Base-by-base conservation (phyloP, 2,888 invertebrate species). In the Therioaphis trifolii region DNA sequence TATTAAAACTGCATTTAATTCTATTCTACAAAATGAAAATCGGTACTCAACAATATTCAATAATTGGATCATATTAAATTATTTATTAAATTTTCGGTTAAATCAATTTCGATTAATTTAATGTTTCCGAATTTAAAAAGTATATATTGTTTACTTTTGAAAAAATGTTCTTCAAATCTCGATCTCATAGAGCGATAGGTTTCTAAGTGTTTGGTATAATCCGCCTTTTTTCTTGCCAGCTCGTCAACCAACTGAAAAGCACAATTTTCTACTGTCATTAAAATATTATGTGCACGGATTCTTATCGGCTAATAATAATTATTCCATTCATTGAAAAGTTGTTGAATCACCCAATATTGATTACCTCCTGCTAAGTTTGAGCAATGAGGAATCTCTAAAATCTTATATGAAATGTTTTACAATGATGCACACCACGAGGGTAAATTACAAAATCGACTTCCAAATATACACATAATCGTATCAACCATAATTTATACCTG, bases 151-250 rank as follows among this genome's bases (percentile, higher is more conserved):
- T 92, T 91, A 95, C 96, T 95, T 92, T 96, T 96, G 85, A 96
- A 92, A 89, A 95, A 95, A 89, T 95, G 94, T 89, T 98, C 97
- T 89, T 97, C 97, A 89, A 96, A 97, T 89, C 96, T 94, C 84
- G 95, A 93, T 88, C 96, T 92, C 91, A 96, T 93, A 87, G 94
- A 91, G 89, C 95, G 95, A 90, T 97, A 96, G 79, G 94, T 92
- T 89, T 96, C 96, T 86, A 97, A 91, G 89, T 94, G 94, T 89
- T 96, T 97, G 89, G 95, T 95, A 90, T 98, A 98, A 89, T 97
- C 97, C 86, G 92, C 91, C 89, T 96, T 96, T 88, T 95, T 95
- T 87, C 95, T 92, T 86, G 93, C 91, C 55, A 97, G 95, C 88
- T 96, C 96, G 87, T 97, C 97, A 77, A 95, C 94, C 84, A 96